Evolutionary conservation across 92 coral and sea anemone genomes (phyloP), one percentile per base, ranked within the genome.

Genomic region (Epizoanthus ramosus): DNA sequence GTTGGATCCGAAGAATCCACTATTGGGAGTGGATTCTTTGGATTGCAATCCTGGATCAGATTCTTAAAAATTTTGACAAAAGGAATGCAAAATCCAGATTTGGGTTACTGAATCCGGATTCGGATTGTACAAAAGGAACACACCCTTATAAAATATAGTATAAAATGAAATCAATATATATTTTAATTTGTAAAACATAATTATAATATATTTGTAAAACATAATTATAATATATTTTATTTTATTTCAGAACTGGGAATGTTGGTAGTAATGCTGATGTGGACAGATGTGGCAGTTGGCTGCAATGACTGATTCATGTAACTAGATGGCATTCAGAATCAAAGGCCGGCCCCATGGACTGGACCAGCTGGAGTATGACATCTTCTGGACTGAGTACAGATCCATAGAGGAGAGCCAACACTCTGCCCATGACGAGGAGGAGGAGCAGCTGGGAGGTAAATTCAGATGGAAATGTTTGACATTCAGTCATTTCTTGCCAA

Each of bases 301-400:
- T 16, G n/a, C 24, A 10, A 15, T 73, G 45, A 23, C 54, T 77
- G n/a, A 23, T 23, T 4, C 53, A 18, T 56, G 10, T 2, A 50
- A 50, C 15, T 50, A 65, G 79, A 93, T 93, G 98, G 93, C 95
- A 17, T n/a, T 84, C 22, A 82, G 93, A 85, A 77, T 91, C 6
- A 93, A 91, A 73, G 88, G 85, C 63, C 90, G 93, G 31, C 84
- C 86, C 16, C 94, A 90, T 39, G 91, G 79, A 37, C 61, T 88
- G 15, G 94, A 92, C 90, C 99, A 94, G 68, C 70, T 79, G 66
- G 98, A 93, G 58, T 84, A 92, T 56, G 98, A 92, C 85, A 92
- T 92, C 54, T 97, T 87, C 85, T 97, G 99, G 99, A 92, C 83
- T 15, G 99, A 97, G 63, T 92, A 28, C 79, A 92, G 90, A 52